Percentiles rank a stretch among this genome's conserved stretches.
These are phyloP conservation scores for Trypoxylon attenuatum DNA, from an alignment of 2,888 invertebrate genomes.

Conservation along the genomic window DNA sequence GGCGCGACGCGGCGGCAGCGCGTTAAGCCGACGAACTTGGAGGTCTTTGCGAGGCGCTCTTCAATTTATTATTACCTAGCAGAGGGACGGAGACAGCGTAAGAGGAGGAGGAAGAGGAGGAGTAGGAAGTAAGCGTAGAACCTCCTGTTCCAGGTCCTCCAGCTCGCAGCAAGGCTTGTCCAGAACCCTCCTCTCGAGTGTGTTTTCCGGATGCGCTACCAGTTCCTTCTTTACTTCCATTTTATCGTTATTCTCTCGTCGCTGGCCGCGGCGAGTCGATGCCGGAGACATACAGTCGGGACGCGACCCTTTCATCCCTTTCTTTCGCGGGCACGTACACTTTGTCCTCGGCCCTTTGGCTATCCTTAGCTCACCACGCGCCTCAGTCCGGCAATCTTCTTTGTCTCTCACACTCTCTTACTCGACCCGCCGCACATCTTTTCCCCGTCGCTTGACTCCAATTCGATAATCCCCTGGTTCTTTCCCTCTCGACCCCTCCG, in stretches of 20 bases:
- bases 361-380: no score
- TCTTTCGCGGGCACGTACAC: slow-evolving; percentile 10
- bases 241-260: slow-evolving; percentile 32
- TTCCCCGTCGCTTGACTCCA: slow-evolving; percentile 24
- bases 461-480: slow-evolving; percentile 15
- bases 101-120: no score
- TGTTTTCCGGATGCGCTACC: slow-evolving; percentile 28
- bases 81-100: no score
- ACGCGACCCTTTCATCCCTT: slow-evolving; percentile 11
- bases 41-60: slow-evolving; percentile 47
- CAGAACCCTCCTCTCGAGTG: slow-evolving; percentile 1
- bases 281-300: slow-evolving; percentile 1
- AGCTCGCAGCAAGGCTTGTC: slow-evolving; percentile 4
- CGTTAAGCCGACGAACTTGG: slow-evolving; percentile 35
- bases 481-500: slow-evolving; percentile 1
- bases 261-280: slow-evolving; percentile 2
- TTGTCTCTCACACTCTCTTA: not conserved
- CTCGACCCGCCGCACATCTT: slow-evolving; percentile 19
- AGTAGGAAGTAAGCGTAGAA: no score
- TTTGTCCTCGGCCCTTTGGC: slow-evolving; percentile 2
- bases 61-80: slow-evolving; percentile 48
- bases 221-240: slow-evolving; percentile 29
- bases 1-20: slow-evolving; percentile 11
- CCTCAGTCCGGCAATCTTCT: not conserved
- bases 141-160: slow-evolving; percentile 9